Evolutionary conservation across 2,113 vertebrate species (phyloP).

Genomic region (Platysternon megacephalum): DNA sequence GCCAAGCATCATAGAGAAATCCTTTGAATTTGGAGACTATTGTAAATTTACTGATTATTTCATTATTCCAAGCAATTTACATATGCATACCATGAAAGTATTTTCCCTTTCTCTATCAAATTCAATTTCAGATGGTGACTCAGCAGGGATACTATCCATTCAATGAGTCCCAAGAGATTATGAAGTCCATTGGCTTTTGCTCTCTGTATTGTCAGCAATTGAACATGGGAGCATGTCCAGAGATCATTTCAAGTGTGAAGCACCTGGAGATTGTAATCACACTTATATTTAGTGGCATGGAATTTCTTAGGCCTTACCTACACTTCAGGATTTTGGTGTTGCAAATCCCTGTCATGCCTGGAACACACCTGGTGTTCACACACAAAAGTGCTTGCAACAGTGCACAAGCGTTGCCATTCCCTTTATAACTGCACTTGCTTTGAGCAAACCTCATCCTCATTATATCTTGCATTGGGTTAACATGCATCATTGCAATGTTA

Average conservation of each 20-base stretch:
- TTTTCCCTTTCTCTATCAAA: conserved; percentile 1
- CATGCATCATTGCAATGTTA: not conserved
- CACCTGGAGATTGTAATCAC: not conserved
- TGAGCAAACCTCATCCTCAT: not conserved
- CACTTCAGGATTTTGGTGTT: not conserved
- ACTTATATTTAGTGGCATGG: not conserved
- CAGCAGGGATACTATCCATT: not conserved
- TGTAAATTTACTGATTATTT: not conserved
- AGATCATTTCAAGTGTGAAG: not conserved
- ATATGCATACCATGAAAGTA: not conserved
- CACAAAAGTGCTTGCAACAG: not conserved
- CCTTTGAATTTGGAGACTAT: not conserved
- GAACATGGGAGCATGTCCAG: not conserved
- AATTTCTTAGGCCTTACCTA: not conserved
- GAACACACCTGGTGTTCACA: not conserved
- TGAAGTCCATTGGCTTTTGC: not conserved
- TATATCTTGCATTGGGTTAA: not conserved
- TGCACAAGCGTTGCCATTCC: not conserved
- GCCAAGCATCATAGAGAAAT: not conserved
- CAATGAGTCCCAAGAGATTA: not conserved
- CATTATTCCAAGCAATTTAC: not conserved
- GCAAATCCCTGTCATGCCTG: not conserved
- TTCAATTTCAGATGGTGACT: conserved; percentile 25
- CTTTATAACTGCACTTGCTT: not conserved
- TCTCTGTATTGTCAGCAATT: not conserved